These are phyloP conservation scores for Prionailurus bengalensis DNA, from an alignment of 2,113 vertebrate genomes.

Conservation along the genomic window DNA sequence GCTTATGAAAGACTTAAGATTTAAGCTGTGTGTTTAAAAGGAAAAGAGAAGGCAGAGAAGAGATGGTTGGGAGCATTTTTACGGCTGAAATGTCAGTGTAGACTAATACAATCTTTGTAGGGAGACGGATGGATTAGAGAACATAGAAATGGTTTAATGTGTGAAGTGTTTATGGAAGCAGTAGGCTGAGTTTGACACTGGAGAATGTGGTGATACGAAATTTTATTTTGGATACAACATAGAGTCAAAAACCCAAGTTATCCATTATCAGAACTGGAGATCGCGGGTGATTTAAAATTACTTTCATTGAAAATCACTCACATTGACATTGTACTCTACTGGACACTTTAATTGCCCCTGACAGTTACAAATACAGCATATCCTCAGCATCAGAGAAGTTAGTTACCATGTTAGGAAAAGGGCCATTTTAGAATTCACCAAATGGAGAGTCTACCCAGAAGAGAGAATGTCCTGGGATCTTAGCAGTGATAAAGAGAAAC, in stretches of 20 bases:
- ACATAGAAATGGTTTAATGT: background rate
- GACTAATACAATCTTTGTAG: background rate
- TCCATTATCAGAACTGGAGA: background rate
- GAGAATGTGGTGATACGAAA: background rate
- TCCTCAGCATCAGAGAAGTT: conserved; percentile 31
- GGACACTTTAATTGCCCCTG: conserved; percentile 10
- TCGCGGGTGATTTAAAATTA: conserved; percentile 10
- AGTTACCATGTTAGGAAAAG: conserved; percentile 38
- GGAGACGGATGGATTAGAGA: conserved; percentile 3
- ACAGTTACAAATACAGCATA: conserved; percentile 28
- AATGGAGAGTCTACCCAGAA: background rate
- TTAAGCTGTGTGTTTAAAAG: conserved; percentile 57
- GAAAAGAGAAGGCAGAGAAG: conserved; percentile 5
- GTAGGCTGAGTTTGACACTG: background rate
- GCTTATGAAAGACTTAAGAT: conserved; percentile 56
- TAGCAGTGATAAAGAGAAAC: conserved; percentile 15
- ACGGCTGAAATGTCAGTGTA: conserved; percentile 34
- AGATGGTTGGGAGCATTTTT: conserved; percentile 27
- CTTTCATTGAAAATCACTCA: background rate
- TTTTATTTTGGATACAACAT: background rate
- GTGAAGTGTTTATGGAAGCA: background rate
- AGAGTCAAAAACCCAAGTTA: background rate
- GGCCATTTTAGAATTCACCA: conserved; percentile 23
- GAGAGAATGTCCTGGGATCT: background rate
- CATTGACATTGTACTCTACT: background rate